These are phyloP conservation scores for Dreissena polymorpha DNA, from an alignment of 1,140 invertebrate genomes.

Conservation along the genomic window DNA sequence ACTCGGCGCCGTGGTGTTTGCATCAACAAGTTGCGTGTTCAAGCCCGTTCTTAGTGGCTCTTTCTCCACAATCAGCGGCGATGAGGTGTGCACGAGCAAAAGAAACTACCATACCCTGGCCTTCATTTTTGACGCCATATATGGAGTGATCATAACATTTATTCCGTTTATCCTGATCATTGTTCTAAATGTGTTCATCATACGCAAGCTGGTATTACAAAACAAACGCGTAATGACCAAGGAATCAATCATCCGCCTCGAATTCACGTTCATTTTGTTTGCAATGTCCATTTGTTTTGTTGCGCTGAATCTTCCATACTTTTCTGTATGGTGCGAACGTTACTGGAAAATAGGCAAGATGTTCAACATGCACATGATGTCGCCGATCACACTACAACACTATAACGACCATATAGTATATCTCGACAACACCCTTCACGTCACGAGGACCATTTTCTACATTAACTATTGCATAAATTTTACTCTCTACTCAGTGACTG, in stretches of 20 bases:
- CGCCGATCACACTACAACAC: not conserved
- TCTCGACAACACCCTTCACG: no score
- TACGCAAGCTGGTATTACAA: conserved; percentile 60
- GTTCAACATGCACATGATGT: not conserved
- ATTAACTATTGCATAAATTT: no score
- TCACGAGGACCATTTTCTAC: no score
- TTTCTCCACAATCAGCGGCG: conserved; percentile 28
- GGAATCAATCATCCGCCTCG: conserved; percentile 63
- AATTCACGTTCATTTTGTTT: conserved; percentile 66
- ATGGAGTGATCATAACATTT: conserved; percentile 68
- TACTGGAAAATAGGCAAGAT: conserved; percentile 35
- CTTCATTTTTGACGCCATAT: conserved; percentile 71
- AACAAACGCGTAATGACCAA: conserved; percentile 58
- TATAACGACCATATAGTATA: conserved; percentile 12
- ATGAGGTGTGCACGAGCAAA: conserved; percentile 60
- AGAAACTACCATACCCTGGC: conserved; percentile 57
- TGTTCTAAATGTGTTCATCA: conserved; percentile 68
- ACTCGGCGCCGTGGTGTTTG: conserved; percentile 40
- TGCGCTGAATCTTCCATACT: conserved; percentile 65
- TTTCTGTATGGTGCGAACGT: conserved; percentile 64
- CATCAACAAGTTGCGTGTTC: conserved; percentile 46
- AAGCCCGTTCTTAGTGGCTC: conserved; percentile 60
- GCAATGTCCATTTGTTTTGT: conserved; percentile 68
- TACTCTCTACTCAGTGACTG: no score
- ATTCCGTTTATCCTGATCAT: no score